Conservation (phyloP, 2,888 invertebrate genomes). For the Proisotoma minuta region DNA sequence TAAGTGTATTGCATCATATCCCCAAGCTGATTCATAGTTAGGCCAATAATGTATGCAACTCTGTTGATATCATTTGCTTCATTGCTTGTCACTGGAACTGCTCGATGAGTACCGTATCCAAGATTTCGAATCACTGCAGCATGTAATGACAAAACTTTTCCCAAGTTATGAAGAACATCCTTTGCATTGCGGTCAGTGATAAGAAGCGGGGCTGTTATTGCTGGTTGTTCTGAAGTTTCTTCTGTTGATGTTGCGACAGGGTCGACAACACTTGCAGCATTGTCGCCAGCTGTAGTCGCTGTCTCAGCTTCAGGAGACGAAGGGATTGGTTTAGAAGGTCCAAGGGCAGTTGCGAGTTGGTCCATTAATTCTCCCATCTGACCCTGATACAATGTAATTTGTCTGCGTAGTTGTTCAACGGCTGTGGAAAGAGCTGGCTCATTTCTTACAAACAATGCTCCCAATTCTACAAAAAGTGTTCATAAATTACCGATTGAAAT, state of each 20-base stretch:
- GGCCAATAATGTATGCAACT: neutral
- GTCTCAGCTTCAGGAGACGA: neutral
- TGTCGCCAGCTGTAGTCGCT: neutral
- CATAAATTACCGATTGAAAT: neutral
- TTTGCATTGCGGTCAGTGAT: neutral
- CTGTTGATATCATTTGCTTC: neutral
- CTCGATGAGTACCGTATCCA: neutral
- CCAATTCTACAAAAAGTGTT: neutral
- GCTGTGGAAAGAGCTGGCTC: neutral
- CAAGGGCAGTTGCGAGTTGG: neutral
- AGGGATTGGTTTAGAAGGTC: neutral
- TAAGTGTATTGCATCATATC: neutral
- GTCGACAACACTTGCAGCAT: no score
- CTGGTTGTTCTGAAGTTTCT: neutral
- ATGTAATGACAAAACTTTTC: neutral
- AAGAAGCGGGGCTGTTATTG: neutral
- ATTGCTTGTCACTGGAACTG: no score
- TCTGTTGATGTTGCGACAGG: neutral
- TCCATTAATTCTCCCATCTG: neutral
- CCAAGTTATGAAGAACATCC: neutral
- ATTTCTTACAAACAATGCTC: neutral
- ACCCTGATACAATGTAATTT: neutral
- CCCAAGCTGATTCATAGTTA: neutral
- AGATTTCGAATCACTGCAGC: neutral
- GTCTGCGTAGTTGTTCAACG: neutral